Conservation (phyloP, 2,797 vertebrate species). For the Rhincodon typus region DNA sequence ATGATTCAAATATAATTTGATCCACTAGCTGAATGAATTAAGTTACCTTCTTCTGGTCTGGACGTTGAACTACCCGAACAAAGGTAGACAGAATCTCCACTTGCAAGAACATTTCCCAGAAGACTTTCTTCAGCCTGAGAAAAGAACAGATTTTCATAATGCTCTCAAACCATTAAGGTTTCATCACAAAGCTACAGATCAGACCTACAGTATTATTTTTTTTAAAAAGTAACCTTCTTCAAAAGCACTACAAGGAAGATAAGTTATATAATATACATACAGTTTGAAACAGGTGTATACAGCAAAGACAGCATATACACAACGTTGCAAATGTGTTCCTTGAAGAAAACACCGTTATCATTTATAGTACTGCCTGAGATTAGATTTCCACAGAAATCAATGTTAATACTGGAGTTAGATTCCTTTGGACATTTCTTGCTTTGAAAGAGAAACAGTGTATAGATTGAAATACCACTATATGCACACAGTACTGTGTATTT, state of each 20-base stretch:
- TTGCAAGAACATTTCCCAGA: conserved; percentile 70
- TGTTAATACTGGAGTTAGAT: too few species aligned
- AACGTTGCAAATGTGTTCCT: too few species aligned
- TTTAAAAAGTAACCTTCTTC: background rate
- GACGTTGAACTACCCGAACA: conserved; percentile 67
- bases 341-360: too few species aligned
- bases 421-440: too few species aligned
- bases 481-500: too few species aligned
- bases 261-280: background rate
- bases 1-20: background rate
- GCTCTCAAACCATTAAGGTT: background rate
- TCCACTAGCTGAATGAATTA: background rate
- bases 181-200: too few species aligned
- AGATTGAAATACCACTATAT: too few species aligned
- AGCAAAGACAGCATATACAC: background rate
- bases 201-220: background rate
- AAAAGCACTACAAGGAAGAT: too few species aligned
- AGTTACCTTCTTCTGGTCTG: conserved; percentile 78
- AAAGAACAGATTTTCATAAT: background rate
- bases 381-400: too few species aligned
- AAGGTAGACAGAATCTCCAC: conserved; percentile 68
- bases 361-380: too few species aligned
- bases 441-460: too few species aligned
- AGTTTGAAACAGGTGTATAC: background rate
- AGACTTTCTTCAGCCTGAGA: conserved; percentile 68